phyloP scores from a whole-genome alignment of 2,888 invertebrate species.

The Crocallis elinguaria region DNA sequence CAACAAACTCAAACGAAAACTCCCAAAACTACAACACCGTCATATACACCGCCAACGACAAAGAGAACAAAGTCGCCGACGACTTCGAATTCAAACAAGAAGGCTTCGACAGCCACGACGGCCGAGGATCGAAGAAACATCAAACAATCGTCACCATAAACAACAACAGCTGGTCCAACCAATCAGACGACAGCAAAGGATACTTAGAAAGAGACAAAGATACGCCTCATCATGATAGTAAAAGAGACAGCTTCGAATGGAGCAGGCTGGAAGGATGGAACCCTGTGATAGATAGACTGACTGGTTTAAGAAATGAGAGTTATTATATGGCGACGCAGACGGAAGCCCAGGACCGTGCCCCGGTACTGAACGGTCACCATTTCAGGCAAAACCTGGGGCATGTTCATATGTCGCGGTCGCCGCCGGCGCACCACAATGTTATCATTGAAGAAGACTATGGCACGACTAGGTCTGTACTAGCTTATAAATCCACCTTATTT shows the following conservation, averaged over 20 bases:
- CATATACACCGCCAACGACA: conserved; percentile 75
- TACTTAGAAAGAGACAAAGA: conserved; percentile 79
- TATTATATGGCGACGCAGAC: conserved; percentile 93
- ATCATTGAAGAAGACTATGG: conserved; percentile 87
- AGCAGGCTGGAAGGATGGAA: conserved; percentile 90
- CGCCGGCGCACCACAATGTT: conserved; percentile 84
- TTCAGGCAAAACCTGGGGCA: conserved; percentile 69
- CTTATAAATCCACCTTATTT: background rate
- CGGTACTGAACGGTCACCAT: conserved; percentile 79
- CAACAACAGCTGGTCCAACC: conserved; percentile 82
- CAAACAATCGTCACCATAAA: conserved; percentile 80
- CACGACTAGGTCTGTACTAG: conserved; percentile 55
- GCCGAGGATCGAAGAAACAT: conserved; percentile 70
- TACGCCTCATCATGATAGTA: conserved; percentile 75
- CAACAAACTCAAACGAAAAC: conserved; percentile 72
- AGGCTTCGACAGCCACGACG: conserved; percentile 62
- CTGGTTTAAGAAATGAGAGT: conserved; percentile 94
- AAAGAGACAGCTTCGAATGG: conserved; percentile 84
- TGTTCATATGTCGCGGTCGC: conserved; percentile 74
- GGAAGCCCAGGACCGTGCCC: conserved; percentile 82
- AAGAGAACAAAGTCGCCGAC: conserved; percentile 67
- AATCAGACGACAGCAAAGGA: conserved; percentile 80
- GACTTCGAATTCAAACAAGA: conserved; percentile 57
- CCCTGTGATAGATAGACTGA: conserved; percentile 94
- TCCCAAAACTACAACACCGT: conserved; percentile 78